Conservation (phyloP, 2,797 vertebrate species). For the Monodelphis domestica region DNA sequence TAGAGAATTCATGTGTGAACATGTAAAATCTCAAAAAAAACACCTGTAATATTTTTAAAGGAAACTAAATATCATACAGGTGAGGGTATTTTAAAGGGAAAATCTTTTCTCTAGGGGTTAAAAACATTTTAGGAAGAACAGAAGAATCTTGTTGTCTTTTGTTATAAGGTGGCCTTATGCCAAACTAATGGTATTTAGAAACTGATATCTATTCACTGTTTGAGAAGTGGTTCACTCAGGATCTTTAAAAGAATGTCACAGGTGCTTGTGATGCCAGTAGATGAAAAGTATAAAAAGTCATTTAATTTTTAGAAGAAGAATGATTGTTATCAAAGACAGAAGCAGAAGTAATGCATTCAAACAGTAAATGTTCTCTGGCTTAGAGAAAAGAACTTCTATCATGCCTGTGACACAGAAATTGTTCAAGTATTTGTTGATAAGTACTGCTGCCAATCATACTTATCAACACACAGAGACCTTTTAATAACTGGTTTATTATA, state of each 20-base stretch:
- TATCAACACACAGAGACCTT: neutral
- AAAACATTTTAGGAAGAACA: constrained; percentile 41
- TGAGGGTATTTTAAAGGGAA: constrained; percentile 40
- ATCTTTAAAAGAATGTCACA: neutral
- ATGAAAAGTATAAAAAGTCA: neutral
- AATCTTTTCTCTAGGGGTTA: constrained; percentile 40
- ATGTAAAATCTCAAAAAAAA: constrained; percentile 33
- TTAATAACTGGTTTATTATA: neutral
- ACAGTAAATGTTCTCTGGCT: constrained; percentile 4
- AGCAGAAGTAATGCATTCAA: neutral
- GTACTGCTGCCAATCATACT: neutral
- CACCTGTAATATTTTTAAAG: constrained; percentile 42
- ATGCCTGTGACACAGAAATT: neutral
- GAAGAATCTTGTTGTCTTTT: constrained; percentile 5
- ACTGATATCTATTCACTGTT: neutral
- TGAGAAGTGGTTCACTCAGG: neutral
- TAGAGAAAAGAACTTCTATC: neutral
- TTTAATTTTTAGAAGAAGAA: constrained; percentile 24
- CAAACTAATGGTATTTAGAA: neutral
- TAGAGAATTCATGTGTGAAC: constrained; percentile 12
- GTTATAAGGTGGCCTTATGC: neutral
- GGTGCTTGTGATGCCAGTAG: neutral
- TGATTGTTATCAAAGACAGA: constrained; percentile 21
- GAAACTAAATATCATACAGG: constrained; percentile 16
- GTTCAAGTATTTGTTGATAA: neutral